These are phyloP conservation scores for Apodemus agrarius DNA, from an alignment of 2,797 vertebrate species.

Conservation along the genomic window DNA sequence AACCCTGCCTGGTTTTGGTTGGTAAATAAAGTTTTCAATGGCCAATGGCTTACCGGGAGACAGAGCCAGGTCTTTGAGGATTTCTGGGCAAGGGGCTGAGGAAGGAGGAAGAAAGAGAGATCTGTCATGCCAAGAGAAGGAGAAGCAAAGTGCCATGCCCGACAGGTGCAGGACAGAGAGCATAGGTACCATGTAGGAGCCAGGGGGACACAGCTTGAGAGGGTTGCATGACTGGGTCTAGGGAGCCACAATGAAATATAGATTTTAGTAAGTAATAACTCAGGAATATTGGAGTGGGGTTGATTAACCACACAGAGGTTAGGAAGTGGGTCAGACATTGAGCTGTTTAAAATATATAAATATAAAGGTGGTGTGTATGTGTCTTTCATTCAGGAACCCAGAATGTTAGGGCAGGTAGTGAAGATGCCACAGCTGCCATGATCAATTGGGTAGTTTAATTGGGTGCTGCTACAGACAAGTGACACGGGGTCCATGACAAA, in stretches of 20 bases:
- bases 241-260: background rate
- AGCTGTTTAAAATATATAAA: background rate
- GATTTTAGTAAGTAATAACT: background rate
- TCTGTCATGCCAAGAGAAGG: background rate
- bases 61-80: background rate
- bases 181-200: background rate
- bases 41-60: background rate
- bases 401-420: background rate
- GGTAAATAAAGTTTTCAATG: background rate
- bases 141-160: background rate
- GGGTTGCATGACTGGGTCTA: background rate
- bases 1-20: background rate
- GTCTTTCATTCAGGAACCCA: background rate
- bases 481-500: background rate
- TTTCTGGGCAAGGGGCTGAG: background rate
- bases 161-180: background rate
- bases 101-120: background rate
- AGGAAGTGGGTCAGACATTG: background rate
- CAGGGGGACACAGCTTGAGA: background rate
- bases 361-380: background rate
- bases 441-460: background rate
- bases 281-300: background rate
- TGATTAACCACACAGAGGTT: background rate
- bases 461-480: background rate
- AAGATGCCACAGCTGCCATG: rapidly evolving